Evolutionary conservation across 2,797 vertebrate species (phyloP).

Genomic region (Amblyopsis hoosieri): DNA sequence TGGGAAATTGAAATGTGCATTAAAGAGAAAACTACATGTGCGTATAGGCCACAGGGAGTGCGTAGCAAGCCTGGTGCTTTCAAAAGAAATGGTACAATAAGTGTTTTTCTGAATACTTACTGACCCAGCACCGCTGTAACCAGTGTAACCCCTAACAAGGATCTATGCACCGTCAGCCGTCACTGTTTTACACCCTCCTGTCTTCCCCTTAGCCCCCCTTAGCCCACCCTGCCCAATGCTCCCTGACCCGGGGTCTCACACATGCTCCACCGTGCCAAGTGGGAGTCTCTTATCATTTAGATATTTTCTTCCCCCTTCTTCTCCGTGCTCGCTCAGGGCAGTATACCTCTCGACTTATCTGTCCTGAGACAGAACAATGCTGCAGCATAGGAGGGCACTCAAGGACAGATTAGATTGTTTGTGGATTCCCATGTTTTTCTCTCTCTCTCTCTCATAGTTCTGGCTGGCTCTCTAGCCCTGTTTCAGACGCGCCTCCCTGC

Average conservation of each 20-base stretch:
- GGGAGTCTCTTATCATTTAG: conserved; percentile 70
- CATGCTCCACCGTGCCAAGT: conserved; percentile 61
- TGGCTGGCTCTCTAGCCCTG: conserved; percentile 8
- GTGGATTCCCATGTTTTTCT: conserved; percentile 56
- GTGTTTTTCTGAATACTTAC: conserved; percentile 2
- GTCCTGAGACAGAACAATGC: conserved; percentile 66
- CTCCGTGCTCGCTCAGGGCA: conserved; percentile 61
- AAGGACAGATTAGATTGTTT: conserved; percentile 76
- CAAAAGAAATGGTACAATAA: neutral
- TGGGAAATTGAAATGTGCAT: conserved; percentile 9
- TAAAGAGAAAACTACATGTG: neutral
- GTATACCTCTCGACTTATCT: conserved; percentile 66
- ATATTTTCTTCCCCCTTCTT: conserved; percentile 57
- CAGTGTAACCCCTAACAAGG: neutral
- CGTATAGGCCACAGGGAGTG: neutral
- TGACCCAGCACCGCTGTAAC: conserved; percentile 8
- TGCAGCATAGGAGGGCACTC: conserved; percentile 67
- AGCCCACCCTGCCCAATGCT: neutral
- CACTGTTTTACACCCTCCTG: conserved; percentile 1
- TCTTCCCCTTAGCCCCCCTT: conserved; percentile 11
- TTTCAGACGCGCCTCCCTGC: neutral
- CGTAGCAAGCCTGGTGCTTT: too few relatives aligned
- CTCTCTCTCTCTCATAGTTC: neutral
- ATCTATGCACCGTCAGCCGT: conserved; percentile 16
- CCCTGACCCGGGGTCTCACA: conserved; percentile 17